These are phyloP conservation scores for Petroica traversi DNA, from an alignment of 2,113 vertebrate species.

Conservation along the genomic window DNA sequence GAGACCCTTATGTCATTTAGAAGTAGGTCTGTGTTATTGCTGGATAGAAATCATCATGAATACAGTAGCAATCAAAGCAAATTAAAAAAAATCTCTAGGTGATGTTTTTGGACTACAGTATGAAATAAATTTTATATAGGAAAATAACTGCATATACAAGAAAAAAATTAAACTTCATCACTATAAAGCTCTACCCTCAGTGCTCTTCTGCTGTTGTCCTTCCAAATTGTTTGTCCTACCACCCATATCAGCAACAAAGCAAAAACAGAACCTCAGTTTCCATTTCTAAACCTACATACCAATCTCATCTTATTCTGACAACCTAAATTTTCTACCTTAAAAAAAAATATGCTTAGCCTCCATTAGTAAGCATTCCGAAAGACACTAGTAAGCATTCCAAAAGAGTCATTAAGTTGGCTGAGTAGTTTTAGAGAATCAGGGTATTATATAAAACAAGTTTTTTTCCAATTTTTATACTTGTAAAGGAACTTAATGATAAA, in stretches of 20 bases:
- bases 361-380: slow-evolving; percentile 4
- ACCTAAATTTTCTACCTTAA: slow-evolving; percentile 39
- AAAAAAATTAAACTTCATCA: not conserved
- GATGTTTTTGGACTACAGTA: not conserved
- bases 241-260: not conserved
- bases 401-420: slow-evolving; percentile 15
- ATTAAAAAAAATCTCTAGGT: not conserved
- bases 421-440: slow-evolving; percentile 17
- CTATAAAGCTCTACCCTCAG: not conserved
- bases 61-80: not conserved
- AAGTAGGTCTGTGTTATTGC: not conserved
- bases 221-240: not conserved
- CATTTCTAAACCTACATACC: not conserved
- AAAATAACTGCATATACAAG: not conserved
- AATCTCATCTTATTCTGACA: not conserved
- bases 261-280: not conserved
- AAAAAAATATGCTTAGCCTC: slow-evolving; percentile 31
- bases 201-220: not conserved
- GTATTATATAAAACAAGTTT: not conserved
- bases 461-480: not conserved
- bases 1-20: not conserved
- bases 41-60: not conserved
- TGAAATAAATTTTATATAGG: not conserved
- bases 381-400: slow-evolving; percentile 35
- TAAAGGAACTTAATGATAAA: slow-evolving; percentile 18